A percentile compares a stretch with the other conserved stretches of the same genome.
These are phyloP conservation scores for Mesocricetus auratus DNA, from an alignment of 2,113 vertebrate genomes.

Conservation along the genomic window DNA sequence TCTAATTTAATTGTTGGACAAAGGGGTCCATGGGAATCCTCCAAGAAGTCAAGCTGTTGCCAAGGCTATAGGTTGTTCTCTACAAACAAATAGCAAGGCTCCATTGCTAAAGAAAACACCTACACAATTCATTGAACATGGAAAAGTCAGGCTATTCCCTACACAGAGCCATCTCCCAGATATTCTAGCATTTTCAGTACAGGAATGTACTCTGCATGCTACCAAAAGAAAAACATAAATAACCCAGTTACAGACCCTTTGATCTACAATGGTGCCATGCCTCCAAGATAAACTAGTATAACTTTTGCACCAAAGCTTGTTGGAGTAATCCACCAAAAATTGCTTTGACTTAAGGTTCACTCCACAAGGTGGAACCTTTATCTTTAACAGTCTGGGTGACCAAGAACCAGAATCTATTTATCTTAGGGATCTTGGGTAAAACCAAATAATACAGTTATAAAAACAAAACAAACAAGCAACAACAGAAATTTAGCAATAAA, in stretches of 20 bases:
- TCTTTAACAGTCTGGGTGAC: not conserved
- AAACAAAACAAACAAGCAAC: not conserved
- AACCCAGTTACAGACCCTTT: not conserved
- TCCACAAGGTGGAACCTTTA: not conserved
- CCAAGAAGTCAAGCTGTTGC: not conserved
- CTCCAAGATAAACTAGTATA: not conserved
- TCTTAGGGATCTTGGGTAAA: not conserved
- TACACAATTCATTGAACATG: not conserved
- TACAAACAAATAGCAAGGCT: not conserved
- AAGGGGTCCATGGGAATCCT: not conserved
- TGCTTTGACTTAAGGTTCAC: not conserved
- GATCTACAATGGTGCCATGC: not conserved
- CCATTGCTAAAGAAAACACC: not conserved
- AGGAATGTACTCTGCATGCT: not conserved
- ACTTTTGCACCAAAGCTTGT: not conserved
- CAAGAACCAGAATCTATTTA: not conserved
- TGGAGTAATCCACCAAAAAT: not conserved
- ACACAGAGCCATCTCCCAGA: too few relatives aligned
- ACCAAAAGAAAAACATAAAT: not conserved
- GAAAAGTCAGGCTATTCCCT: not conserved
- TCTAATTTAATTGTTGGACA: not conserved
- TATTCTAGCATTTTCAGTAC: not conserved
- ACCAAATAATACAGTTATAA: not conserved
- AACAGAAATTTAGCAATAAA: not conserved
- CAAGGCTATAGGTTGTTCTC: not conserved